Conservation (phyloP, 1,140 invertebrate genomes). For the Dryas iulia region DNA sequence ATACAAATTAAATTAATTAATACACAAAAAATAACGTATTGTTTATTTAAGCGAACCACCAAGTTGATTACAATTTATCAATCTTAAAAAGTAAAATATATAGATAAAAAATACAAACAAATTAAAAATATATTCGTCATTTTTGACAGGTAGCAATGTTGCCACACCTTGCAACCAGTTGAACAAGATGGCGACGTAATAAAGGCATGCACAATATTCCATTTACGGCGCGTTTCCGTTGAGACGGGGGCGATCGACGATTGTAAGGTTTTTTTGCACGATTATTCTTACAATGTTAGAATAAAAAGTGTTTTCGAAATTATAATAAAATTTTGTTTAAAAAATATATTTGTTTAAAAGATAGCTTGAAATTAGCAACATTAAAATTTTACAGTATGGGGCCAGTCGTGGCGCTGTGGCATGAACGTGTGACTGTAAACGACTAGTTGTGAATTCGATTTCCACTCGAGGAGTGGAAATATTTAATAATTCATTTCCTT, state of each 20-base stretch:
- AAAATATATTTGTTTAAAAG: too few relatives aligned
- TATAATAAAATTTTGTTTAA: neutral
- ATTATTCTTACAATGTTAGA: conserved; percentile 6
- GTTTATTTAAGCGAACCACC: neutral
- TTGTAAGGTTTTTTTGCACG: conserved; percentile 16
- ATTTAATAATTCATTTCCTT: too few relatives aligned
- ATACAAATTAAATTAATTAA: too few relatives aligned
- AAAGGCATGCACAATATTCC: conserved; percentile 40
- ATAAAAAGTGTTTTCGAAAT: neutral
- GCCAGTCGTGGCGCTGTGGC: too few relatives aligned
- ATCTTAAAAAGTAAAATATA: neutral
- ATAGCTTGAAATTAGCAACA: too few relatives aligned
- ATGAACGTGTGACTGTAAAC: too few relatives aligned
- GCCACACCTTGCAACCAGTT: conserved; percentile 24
- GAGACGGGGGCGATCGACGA: conserved; percentile 20
- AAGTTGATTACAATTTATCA: neutral
- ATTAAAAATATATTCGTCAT: neutral
- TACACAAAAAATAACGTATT: neutral
- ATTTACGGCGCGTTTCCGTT: conserved; percentile 43
- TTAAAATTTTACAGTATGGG: too few relatives aligned
- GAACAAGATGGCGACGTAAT: conserved; percentile 29
- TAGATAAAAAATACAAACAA: conserved; percentile 4
- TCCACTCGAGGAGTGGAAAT: too few relatives aligned
- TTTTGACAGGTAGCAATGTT: conserved; percentile 20
- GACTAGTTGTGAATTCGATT: too few relatives aligned